Base-by-base conservation (phyloP, 2,888 invertebrate genomes). In the Ligdia adustata region DNA sequence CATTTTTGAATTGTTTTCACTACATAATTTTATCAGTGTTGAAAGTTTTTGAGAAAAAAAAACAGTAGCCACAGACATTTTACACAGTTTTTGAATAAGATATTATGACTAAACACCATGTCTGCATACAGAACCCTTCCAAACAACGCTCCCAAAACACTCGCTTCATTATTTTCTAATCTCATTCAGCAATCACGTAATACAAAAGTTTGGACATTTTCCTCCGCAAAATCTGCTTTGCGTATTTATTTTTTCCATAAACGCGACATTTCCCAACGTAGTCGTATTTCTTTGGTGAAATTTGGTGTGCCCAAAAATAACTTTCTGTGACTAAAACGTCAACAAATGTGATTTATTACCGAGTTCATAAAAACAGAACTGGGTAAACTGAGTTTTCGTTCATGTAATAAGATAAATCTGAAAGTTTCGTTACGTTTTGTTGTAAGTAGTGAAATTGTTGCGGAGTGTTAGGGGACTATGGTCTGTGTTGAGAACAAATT, bases 141-240 rank as follows among this genome's bases (percentile, higher is more conserved):
- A n/a, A n/a, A n/a, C n/a, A n/a, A n/a, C n/a, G n/a, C n/a, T n/a
- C n/a, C n/a, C n/a, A n/a, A n/a, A n/a, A n/a, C n/a, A n/a, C n/a
- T n/a, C n/a, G n/a, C n/a, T n/a, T n/a, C n/a, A n/a, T 46, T 52
- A 52, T 40, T 47, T 55, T 71, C 68, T 68, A 72, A 75, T 74
- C 64, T 66, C 56, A 64, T 63, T 64, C 57, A 63, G 65, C 52
- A 60, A 64, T 63, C 56, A 47, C 34, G 34, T 40, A 29, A 38
- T 43, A 35, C 14, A 16, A 39, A 46, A 40, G 24, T 29, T 46
- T 39, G 13, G 16, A 18, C 13, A 5, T 22, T 39, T 45, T 28
- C 26, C 37, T 16, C 35, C 15, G 12, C 29, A 15, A 33, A 12
- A 26, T 26, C 31, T 7, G 31, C 12, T 14, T 44, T 35, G 43